Evolutionary conservation across 2,113 vertebrate species (phyloP).

Genomic region (Hyla sarda): DNA sequence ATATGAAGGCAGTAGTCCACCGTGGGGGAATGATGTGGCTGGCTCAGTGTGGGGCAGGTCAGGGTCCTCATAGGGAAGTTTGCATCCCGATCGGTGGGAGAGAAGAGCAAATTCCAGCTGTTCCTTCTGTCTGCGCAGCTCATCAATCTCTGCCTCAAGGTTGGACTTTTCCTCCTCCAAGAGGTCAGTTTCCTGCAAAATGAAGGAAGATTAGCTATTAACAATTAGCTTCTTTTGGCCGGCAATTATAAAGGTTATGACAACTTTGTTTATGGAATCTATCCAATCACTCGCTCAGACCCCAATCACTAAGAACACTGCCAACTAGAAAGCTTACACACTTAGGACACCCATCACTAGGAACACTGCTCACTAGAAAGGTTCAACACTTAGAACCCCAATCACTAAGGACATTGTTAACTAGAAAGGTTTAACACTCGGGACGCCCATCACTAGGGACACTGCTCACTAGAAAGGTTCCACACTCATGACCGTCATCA

Average conservation of each 20-base stretch:
- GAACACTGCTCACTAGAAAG: background rate
- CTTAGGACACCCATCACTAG: no score
- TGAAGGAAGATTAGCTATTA: background rate
- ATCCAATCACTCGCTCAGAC: no score
- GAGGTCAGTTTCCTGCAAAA: constrained; percentile 88
- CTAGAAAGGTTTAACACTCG: no score
- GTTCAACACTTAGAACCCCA: no score
- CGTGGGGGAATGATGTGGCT: constrained; percentile 70
- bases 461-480: no score
- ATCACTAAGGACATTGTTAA: no score
- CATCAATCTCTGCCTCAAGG: constrained; percentile 92
- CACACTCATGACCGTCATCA: no score
- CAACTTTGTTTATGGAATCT: background rate
- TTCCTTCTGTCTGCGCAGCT: constrained; percentile 95
- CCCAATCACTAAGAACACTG: no score
- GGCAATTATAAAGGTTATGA: background rate
- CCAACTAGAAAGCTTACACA: no score
- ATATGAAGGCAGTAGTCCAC: constrained; percentile 72
- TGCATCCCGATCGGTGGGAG: constrained; percentile 91
- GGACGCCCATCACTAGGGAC: no score
- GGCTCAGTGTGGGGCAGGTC: constrained; percentile 68
- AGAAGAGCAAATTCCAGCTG: constrained; percentile 92
- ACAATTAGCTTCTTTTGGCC: no score
- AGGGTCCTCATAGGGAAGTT: constrained; percentile 87
- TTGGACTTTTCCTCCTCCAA: constrained; percentile 94